phyloP scores from a whole-genome alignment of 2,888 invertebrate genomes.

The Ormyrus thymus region DNA sequence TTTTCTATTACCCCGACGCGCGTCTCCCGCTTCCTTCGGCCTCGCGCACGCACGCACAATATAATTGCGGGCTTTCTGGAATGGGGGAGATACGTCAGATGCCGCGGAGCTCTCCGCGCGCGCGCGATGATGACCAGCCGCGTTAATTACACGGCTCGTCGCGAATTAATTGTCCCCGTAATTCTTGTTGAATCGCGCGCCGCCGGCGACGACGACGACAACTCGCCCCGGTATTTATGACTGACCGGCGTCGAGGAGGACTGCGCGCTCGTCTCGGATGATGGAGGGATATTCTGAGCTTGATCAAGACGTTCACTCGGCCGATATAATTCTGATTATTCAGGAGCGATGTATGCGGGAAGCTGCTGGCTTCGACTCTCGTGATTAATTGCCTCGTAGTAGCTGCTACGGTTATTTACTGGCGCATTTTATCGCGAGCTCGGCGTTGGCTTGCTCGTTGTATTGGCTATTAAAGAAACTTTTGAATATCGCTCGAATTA shows the following conservation, averaged over 20 bases:
- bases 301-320: too few species aligned
- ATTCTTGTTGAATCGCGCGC: constrained; percentile 37
- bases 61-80: not conserved
- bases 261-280: too few species aligned
- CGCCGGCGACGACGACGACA: not conserved
- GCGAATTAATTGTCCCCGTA: constrained; percentile 38
- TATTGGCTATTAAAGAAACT: too few species aligned
- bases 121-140: not conserved
- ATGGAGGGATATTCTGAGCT: too few species aligned
- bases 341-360: too few species aligned
- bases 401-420: too few species aligned
- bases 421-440: too few species aligned
- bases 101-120: not conserved
- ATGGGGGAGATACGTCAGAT: not conserved
- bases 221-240: not conserved
- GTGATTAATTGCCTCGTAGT: too few species aligned
- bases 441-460: too few species aligned
- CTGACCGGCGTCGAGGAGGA: not conserved
- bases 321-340: too few species aligned
- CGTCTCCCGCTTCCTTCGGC: not conserved
- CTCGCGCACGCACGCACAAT: not conserved
- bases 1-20: constrained; percentile 6
- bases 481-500: too few species aligned
- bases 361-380: too few species aligned
- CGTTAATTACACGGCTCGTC: constrained; percentile 31